Conservation (phyloP, 2,888 invertebrate genomes). For the Hydroisotoma schaefferi region DNA sequence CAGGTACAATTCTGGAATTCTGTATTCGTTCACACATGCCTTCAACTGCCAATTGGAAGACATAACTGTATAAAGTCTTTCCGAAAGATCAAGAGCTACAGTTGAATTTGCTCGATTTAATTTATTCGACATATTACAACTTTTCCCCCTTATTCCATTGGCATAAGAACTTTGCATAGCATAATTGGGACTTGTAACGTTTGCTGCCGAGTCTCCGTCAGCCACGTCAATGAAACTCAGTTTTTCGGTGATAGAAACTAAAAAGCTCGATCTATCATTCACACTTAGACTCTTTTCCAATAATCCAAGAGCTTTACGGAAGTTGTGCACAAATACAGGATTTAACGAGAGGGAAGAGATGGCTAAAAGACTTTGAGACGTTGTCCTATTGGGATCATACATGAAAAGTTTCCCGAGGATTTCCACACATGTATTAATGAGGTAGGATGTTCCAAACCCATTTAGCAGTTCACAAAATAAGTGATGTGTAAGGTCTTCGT, state of each 20-base stretch:
- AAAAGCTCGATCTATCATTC: constrained; percentile 48
- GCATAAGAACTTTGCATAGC: neutral
- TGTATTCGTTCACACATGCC: constrained; percentile 44
- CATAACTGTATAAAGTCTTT: constrained; percentile 42
- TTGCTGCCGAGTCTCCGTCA: constrained; percentile 1
- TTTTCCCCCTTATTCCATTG: constrained; percentile 5
- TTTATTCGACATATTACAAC: too few species aligned
- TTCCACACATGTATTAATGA: constrained; percentile 44
- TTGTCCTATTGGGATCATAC: constrained; percentile 44
- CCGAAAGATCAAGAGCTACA: constrained; percentile 36
- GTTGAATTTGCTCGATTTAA: constrained; percentile 18
- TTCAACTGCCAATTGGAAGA: constrained; percentile 46
- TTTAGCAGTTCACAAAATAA: constrained; percentile 47
- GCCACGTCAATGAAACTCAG: constrained; percentile 46
- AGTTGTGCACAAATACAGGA: constrained; percentile 47
- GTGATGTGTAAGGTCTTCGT: constrained; percentile 48
- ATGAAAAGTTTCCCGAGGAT: constrained; percentile 45
- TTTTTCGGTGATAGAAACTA: constrained; percentile 47
- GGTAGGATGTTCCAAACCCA: constrained; percentile 47
- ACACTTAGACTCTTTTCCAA: constrained; percentile 45
- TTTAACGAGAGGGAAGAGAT: constrained; percentile 43
- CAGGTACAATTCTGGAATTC: constrained; percentile 42
- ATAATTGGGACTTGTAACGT: constrained; percentile 5
- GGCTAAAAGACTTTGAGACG: constrained; percentile 46
- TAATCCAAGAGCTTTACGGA: constrained; percentile 44